phyloP scores from a whole-genome alignment of 2,888 invertebrate species.

The Meiosimyza platycephala region DNA sequence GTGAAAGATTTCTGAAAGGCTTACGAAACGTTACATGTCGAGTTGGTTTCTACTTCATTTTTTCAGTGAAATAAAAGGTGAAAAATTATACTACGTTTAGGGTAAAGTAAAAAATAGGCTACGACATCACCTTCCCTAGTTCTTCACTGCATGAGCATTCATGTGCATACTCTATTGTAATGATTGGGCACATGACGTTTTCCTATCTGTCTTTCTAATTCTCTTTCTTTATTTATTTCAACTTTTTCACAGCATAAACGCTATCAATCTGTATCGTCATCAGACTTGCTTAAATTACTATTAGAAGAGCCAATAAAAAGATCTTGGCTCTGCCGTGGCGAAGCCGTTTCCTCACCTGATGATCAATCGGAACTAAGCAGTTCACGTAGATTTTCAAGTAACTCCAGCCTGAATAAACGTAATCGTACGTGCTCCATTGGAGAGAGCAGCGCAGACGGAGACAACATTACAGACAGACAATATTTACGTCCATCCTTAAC shows the following conservation, averaged over 20 bases:
- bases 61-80: too few species aligned
- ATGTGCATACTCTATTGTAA: too few species aligned
- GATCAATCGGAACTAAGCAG: conserved; percentile 54
- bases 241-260: conserved; percentile 42
- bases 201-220: too few species aligned
- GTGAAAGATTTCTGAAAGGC: too few species aligned
- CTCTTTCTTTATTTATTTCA: too few species aligned
- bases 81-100: too few species aligned
- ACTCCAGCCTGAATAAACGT: conserved; percentile 45
- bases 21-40: too few species aligned
- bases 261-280: conserved; percentile 59
- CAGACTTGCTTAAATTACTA: conserved; percentile 63
- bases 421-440: conserved; percentile 42
- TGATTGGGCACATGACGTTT: too few species aligned
- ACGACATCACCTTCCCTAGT: too few species aligned
- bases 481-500: neutral
- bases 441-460: conserved; percentile 54
- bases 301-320: conserved; percentile 67
- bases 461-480: conserved; percentile 24
- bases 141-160: too few species aligned
- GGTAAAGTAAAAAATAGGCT: too few species aligned
- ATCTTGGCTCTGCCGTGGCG: conserved; percentile 68
- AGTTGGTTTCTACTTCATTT: too few species aligned
- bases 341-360: conserved; percentile 56
- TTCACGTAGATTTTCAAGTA: conserved; percentile 48